Conservation (phyloP, 2,797 vertebrate genomes). For the Lithobates sylvaticus region DNA sequence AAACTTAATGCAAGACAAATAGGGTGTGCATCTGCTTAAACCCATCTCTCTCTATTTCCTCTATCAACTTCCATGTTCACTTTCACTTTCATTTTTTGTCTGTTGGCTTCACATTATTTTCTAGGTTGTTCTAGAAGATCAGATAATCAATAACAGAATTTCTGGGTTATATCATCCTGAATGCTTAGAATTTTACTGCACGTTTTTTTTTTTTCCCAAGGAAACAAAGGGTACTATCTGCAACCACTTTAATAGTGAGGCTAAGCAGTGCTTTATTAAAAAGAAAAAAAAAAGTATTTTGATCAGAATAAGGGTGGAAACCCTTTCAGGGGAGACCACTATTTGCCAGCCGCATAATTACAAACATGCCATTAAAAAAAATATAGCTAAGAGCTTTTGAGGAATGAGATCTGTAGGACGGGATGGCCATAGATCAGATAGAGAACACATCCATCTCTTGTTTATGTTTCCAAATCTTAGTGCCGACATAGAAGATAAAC, state of each 20-base stretch:
- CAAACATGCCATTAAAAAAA: slow-evolving; percentile 15
- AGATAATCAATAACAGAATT: too few species aligned
- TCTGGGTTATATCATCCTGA: too few species aligned
- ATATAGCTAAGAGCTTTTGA: slow-evolving; percentile 15
- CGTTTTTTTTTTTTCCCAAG: too few species aligned
- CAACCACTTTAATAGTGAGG: neutral
- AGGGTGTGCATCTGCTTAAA: neutral
- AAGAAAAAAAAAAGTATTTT: neutral
- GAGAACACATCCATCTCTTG: slow-evolving; percentile 59
- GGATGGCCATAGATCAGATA: slow-evolving; percentile 45
- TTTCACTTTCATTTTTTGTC: neutral
- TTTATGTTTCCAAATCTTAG: slow-evolving; percentile 67
- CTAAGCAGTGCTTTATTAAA: neutral
- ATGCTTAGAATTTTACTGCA: too few species aligned
- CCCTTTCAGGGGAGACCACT: neutral
- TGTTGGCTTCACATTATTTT: neutral
- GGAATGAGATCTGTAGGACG: slow-evolving; percentile 21
- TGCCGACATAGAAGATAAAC: slow-evolving; percentile 65
- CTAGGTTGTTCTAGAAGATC: neutral
- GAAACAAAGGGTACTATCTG: neutral
- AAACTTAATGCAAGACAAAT: too few species aligned
- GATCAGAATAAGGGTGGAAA: neutral
- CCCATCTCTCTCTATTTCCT: neutral
- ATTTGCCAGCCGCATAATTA: slow-evolving; percentile 8
- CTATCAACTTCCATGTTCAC: neutral